Evolutionary conservation across 1,140 invertebrate genomes (phyloP), one percentile per base, ranked within the genome.

Genomic region (Oreohelix idahoensis): DNA sequence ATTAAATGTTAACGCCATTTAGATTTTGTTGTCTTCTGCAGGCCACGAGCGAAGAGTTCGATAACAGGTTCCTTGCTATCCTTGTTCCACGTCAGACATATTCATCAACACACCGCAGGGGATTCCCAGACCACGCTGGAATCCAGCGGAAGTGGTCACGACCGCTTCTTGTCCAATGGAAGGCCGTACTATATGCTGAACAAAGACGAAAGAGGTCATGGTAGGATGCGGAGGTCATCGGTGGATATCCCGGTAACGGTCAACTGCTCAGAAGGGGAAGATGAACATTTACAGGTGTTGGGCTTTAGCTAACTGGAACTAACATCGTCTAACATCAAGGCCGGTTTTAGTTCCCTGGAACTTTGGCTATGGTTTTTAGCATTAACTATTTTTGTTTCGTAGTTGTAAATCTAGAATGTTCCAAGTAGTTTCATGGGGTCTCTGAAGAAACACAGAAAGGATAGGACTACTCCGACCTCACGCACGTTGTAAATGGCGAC

Each of bases 51-150:
- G 0, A 79, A 35, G 26, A 29, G 58, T 23, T 79, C 58, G 0
- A 66, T 69, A 5, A 39, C 51, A 4, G 78, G 35, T 11, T 79
- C 78, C 17, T 35, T 79, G 15, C 23, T 66, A 5, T 79, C 78
- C 35, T 26, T 79, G 51, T 29, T 79, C 1, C 78, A 23, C 2
- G 17, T 79, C 58, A 53, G 78, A 2, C 32, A 39, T 36, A 11
- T 79, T 23, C 76, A 39, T 32, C 58, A 36, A 5, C 78, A 79
- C 26, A 2, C 32, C 1, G 17, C 32, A 36, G 58, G 39, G 20
- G 78, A 39, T n/a, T 38, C 78, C 23, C 5, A 58, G 17, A 38
- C 23, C 45, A 51, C 75, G 2, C 75, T 77, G 32, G 29, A 20
- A 8, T 53, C 75, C 20, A 29, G 29, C n/a, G 75, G 35, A 11